Evolutionary conservation across 1,140 invertebrate species (phyloP).

Genomic region (Acromyrmex echinatior): DNA sequence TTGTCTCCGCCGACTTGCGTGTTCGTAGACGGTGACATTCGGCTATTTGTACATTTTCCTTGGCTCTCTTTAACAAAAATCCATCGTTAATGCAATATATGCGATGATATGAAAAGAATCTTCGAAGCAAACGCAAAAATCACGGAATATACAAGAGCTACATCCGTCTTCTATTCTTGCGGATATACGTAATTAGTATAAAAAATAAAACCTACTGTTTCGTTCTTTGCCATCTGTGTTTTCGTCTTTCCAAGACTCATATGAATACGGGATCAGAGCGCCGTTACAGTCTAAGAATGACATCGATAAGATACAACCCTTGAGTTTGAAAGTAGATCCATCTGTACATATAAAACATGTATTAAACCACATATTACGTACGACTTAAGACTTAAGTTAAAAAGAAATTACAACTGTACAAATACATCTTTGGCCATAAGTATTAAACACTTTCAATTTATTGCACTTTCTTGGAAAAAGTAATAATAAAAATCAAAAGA

Average conservation of each 20-base stretch:
- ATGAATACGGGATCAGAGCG: conserved; percentile 93
- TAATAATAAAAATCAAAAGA: too few relatives aligned
- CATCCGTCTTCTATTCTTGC: neutral
- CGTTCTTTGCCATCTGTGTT: conserved; percentile 89
- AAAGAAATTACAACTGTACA: neutral
- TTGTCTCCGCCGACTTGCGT: conserved; percentile 86
- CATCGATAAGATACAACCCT: conserved; percentile 97
- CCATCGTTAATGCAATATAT: conserved; percentile 40
- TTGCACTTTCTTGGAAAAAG: too few relatives aligned
- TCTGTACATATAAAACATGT: conserved; percentile 87
- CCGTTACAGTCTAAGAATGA: conserved; percentile 98
- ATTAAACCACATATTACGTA: neutral
- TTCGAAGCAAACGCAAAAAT: neutral
- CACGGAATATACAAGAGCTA: neutral
- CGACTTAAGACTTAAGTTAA: neutral
- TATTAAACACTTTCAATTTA: too few relatives aligned
- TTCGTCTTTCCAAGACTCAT: conserved; percentile 95
- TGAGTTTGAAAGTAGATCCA: conserved; percentile 96
- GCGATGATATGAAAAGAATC: neutral
- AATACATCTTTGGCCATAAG: too few relatives aligned
- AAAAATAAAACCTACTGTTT: conserved; percentile 86
- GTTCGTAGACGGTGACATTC: conserved; percentile 92
- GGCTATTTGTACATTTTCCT: conserved; percentile 85
- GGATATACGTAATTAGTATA: neutral
- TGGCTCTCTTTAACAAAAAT: conserved; percentile 79